phyloP scores from a whole-genome alignment of 2,797 vertebrate species.

The Rhabdophis nuchalis region DNA sequence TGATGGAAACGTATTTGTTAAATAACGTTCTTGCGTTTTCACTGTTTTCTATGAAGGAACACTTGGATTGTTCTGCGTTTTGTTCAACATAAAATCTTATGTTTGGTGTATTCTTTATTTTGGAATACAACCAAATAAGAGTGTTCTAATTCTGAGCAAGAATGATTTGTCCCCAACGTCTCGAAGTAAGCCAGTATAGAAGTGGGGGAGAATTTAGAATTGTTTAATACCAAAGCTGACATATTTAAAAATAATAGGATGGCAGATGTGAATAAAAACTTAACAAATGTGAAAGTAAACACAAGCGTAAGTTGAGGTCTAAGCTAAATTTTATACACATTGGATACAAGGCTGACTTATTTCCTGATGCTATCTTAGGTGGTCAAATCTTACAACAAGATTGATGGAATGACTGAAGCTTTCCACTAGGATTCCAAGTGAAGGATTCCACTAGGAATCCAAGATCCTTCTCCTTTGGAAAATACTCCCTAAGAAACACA shows the following conservation, averaged over 20 bases:
- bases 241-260: neutral
- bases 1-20: neutral
- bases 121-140: neutral
- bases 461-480: neutral
- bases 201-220: neutral
- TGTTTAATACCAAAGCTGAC: neutral
- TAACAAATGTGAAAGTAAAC: neutral
- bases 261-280: neutral
- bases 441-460: neutral
- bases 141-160: neutral
- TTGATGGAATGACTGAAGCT: neutral
- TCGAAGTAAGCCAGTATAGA: neutral
- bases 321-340: neutral
- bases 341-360: neutral
- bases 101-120: neutral
- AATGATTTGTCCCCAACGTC: neutral
- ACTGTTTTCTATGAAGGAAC: neutral
- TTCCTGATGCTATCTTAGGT: neutral
- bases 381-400: neutral
- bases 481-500: too few species aligned
- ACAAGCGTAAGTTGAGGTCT: neutral
- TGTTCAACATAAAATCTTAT: neutral
- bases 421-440: neutral
- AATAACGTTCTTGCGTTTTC: neutral
- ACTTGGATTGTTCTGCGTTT: neutral